Conservation (phyloP, 92 coral and sea anemone species). For the Paramuricea clavata region DNA sequence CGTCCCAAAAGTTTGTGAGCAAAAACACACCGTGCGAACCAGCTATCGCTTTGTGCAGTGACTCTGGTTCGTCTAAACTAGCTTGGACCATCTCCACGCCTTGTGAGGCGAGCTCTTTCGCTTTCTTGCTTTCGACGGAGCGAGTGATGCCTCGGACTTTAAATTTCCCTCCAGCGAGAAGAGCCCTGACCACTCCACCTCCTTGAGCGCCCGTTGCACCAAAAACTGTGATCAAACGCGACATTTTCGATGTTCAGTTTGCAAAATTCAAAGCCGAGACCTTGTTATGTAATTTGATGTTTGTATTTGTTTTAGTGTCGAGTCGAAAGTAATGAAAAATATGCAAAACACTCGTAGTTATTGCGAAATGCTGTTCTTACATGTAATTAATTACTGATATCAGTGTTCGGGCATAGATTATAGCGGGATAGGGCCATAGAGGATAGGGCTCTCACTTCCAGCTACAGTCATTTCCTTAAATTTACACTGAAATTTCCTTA, state of each 20-base stretch:
- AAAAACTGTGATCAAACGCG: slow-evolving; percentile 66
- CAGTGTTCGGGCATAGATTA: no score
- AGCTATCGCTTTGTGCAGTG: slow-evolving; percentile 82
- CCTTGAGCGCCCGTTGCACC: slow-evolving; percentile 86
- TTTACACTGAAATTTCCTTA: no score
- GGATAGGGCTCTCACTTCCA: no score
- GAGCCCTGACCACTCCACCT: slow-evolving; percentile 68
- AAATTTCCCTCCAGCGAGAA: slow-evolving; percentile 55
- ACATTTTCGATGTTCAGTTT: not conserved
- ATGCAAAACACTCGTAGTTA: not conserved
- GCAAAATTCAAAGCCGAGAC: not conserved
- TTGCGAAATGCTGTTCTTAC: no score
- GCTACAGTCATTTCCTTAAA: no score
- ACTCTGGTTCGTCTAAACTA: slow-evolving; percentile 89
- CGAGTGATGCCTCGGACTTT: slow-evolving; percentile 51
- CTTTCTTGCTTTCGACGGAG: slow-evolving; percentile 93
- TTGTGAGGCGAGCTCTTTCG: slow-evolving; percentile 91
- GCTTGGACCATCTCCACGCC: slow-evolving; percentile 94
- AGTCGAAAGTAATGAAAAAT: not conserved
- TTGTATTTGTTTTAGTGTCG: not conserved
- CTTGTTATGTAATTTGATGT: not conserved
- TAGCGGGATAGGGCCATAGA: no score
- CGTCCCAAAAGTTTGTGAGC: slow-evolving; percentile 24
- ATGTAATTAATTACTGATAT: no score
- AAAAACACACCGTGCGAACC: slow-evolving; percentile 68